Percentiles rank a stretch among this genome's conserved stretches.
phyloP scores from a whole-genome alignment of 1,140 invertebrate genomes.

The Aethina tumida region DNA sequence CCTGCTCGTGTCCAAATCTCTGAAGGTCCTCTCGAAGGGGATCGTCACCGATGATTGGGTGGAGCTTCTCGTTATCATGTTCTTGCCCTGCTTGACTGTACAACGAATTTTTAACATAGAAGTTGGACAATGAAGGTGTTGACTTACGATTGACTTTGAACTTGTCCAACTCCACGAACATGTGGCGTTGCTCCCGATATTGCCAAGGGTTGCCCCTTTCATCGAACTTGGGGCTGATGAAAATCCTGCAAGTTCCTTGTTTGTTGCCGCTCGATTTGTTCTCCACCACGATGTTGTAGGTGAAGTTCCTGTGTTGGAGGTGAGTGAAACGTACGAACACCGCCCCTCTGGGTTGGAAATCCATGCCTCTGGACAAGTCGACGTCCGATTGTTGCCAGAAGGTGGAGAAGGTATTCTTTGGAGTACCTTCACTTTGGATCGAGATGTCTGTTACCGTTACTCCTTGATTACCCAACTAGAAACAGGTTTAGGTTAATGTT shows the following conservation, averaged over 20 bases:
- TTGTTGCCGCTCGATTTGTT: slow-evolving; percentile 45
- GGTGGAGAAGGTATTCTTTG: slow-evolving; percentile 48
- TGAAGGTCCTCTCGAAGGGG: slow-evolving; percentile 60
- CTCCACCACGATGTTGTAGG: slow-evolving; percentile 50
- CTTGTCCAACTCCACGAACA: slow-evolving; percentile 73
- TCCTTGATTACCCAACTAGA: slow-evolving; percentile 52
- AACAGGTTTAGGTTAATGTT: background rate
- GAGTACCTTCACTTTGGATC: slow-evolving; percentile 39
- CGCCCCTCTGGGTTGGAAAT: slow-evolving; percentile 60
- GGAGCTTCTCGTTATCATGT: slow-evolving; percentile 51
- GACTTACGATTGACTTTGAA: slow-evolving; percentile 51
- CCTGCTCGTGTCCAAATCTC: slow-evolving; percentile 44
- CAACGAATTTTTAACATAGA: slow-evolving; percentile 5
- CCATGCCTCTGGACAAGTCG: slow-evolving; percentile 62
- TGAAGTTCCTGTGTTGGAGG: slow-evolving; percentile 61
- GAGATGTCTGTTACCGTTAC: slow-evolving; percentile 46
- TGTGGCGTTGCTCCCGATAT: slow-evolving; percentile 52
- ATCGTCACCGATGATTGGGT: slow-evolving; percentile 60
- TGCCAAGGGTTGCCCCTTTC: slow-evolving; percentile 52
- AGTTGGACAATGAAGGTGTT: background rate
- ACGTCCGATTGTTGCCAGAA: slow-evolving; percentile 68
- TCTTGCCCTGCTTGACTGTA: slow-evolving; percentile 52
- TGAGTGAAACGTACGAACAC: slow-evolving; percentile 64
- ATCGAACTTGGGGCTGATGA: slow-evolving; percentile 59
- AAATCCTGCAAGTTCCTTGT: slow-evolving; percentile 65